Base-by-base conservation (phyloP, 2,113 vertebrate species). In the Lota lota region DNA sequence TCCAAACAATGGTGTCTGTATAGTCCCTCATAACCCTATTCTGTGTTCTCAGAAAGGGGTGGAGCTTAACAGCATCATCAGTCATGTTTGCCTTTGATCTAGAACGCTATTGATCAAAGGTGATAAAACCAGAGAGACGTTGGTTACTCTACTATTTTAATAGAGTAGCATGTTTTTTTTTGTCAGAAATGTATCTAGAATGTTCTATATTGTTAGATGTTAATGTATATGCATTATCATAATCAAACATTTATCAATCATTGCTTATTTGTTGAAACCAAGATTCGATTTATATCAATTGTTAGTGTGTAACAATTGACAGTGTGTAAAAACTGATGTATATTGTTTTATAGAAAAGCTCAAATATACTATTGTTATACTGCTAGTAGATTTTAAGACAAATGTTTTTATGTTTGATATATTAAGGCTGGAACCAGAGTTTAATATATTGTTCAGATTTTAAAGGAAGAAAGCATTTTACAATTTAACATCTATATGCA, bases 401-500 rank as follows among this genome's bases (percentile, higher is more conserved):
- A 64, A 53, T 17, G 66, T 77, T 73, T 68, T 75, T 67, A 64
- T 59, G 51, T 74, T 69, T 56, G n/a, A 56, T 59, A 59, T 59
- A 21, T 59, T 59, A 19, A 21, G 18, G 20, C n/a, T 11, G 20
- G 58, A 22, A 22, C 18, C 11, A 22, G 20, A 20, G 58, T 59
- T 59, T 59, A 59, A 59, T 22, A 21, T 59, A 12, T 22, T 22
- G 21, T 17, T 61, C 20, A 3, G 53, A 10, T 56, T 4, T 56
- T n/a, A n/a, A 17, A 5, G 53, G 53, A 56, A 56, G 53, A 56
- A 56, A 6, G 18, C 0, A 56, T 56, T 56, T 56, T 5, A 56
- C 53, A 56, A 47, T 47, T 47, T 11, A 47, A 47, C 40, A 47
- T 47, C 40, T 47, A 14, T 47, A 14, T 47, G 40, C 12, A 47